Conservation (phyloP, 2,888 invertebrate genomes). For the Xestoiulus laeticollis region DNA sequence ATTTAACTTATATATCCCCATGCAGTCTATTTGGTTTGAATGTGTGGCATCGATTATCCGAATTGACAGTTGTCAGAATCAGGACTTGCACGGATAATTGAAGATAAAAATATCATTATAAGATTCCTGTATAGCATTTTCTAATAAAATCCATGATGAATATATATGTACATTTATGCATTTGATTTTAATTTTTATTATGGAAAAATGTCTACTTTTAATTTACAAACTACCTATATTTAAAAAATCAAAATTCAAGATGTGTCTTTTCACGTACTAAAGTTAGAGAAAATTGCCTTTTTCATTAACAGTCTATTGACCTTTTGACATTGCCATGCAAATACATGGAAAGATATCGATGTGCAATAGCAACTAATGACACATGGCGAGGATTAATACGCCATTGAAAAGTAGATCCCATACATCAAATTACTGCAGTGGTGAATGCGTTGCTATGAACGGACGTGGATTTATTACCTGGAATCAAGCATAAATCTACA, state of each 20-base stretch:
- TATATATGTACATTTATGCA: too few species aligned
- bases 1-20: background rate
- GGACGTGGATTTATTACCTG: background rate
- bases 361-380: background rate
- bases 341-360: background rate
- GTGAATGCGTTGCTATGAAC: background rate
- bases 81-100: background rate
- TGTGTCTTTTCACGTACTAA: too few species aligned
- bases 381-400: background rate
- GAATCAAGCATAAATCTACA: background rate
- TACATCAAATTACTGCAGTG: background rate
- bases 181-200: too few species aligned
- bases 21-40: background rate
- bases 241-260: too few species aligned
- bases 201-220: too few species aligned
- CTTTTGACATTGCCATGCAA: background rate
- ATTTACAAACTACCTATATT: too few species aligned
- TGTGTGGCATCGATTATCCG: background rate
- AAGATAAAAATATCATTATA: background rate
- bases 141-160: too few species aligned
- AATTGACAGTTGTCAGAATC: background rate
- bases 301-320: constrained; percentile 3
- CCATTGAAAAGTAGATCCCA: background rate
- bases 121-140: too few species aligned
- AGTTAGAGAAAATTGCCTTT: background rate